phyloP scores from a whole-genome alignment of 2,888 invertebrate species.

The Drosophila tripunctata region DNA sequence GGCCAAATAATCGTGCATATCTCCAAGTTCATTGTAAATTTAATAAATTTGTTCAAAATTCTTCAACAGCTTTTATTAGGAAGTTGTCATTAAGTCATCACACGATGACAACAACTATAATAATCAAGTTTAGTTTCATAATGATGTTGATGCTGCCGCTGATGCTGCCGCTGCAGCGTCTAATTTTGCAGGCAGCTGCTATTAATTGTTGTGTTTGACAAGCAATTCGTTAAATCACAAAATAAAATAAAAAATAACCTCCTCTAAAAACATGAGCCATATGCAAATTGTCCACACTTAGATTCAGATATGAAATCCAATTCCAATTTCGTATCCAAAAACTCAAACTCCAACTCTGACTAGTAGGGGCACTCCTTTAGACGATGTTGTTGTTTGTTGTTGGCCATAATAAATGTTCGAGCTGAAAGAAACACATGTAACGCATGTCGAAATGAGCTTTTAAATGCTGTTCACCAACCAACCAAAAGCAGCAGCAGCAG shows the following conservation, averaged over 20 bases:
- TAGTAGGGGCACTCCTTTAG: constrained; percentile 46
- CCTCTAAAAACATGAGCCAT: constrained; percentile 32
- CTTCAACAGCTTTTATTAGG: constrained; percentile 64
- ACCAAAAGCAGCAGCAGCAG: constrained; percentile 9
- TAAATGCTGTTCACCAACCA: constrained; percentile 41
- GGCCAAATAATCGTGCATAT: constrained; percentile 71
- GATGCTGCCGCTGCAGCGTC: constrained; percentile 31
- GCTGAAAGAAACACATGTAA: constrained; percentile 68
- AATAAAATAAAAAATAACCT: constrained; percentile 9
- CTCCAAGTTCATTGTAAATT: constrained; percentile 55
- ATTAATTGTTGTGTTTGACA: constrained; percentile 70
- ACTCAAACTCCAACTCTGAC: neutral
- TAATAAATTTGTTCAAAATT: constrained; percentile 68
- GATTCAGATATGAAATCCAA: constrained; percentile 12
- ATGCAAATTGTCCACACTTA: constrained; percentile 54
- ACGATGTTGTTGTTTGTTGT: too few relatives aligned
- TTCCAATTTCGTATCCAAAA: constrained; percentile 9
- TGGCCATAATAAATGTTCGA: constrained; percentile 69
- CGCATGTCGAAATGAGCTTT: constrained; percentile 70
- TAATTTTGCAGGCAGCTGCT: constrained; percentile 66
- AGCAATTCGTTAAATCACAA: constrained; percentile 72
- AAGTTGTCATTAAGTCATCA: constrained; percentile 76
- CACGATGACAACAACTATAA: constrained; percentile 11
- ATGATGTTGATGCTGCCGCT: neutral
- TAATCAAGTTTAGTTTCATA: neutral